Evolutionary conservation across 2,888 invertebrate genomes (phyloP), one percentile per base, ranked within the genome.

Genomic region (Agriotes lineatus): DNA sequence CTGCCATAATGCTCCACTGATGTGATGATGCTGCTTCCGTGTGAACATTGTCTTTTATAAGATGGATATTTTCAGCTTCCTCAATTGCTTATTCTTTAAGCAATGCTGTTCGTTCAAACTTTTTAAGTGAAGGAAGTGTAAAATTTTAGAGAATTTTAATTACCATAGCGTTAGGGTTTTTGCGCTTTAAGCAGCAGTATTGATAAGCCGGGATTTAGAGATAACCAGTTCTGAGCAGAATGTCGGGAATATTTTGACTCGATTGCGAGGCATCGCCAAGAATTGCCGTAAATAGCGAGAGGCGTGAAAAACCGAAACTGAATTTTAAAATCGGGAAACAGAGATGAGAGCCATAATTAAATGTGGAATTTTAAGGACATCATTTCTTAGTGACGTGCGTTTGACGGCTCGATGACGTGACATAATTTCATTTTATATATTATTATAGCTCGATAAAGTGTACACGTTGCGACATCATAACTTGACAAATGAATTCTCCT

Each of bases 401-500:
- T 59, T 66, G 66, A 59, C 58, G 52, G 66, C 50, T 30, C 45
- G 33, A 25, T 59, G 50, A 37, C 57, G 57, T 66, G 52, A 58
- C 50, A 52, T 59, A 37, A 58, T 65, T 65, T 65, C 65, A 39
- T 65, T 65, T 58, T 48, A 59, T 56, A 54, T 50, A 65, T 59
- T 64, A 58, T 58, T 65, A 65, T 48, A 50, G 42, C 52, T 52
- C 52, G 59, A 59, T 66, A 57, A 37, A 57, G 44, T 57, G 35
- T 39, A 19, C 22, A 35, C 50, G 14, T 52, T 52, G 59, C 50
- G 42, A 59, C 66, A 66, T 37, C 37, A 25, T 39, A 59, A 58
- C 20, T 59, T 52, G 66, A 59, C 59, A 66, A 59, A 66, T 59
- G 50, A 66, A 66, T 66, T 59, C 52, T 37, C 39, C 39, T 37